A percentile compares a stretch with the other conserved stretches of the same genome.
phyloP scores from a whole-genome alignment of 2,113 vertebrate species.

The Erythrocercus mccallii region DNA sequence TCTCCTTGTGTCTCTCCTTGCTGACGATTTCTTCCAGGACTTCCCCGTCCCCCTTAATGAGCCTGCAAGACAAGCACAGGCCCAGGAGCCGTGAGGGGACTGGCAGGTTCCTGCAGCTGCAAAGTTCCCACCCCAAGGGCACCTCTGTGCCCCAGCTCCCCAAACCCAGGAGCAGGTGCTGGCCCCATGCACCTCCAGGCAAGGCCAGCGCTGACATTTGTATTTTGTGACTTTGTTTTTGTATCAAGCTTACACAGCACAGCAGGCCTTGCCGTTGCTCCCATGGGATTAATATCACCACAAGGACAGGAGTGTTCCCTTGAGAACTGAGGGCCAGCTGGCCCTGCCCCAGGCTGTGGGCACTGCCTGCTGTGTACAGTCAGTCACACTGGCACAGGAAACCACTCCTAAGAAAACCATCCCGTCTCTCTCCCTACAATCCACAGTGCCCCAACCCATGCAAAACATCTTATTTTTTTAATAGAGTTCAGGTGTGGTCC shows the following conservation, averaged over 20 bases:
- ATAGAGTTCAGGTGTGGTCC: neutral
- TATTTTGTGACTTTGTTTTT: neutral
- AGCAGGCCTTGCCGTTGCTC: neutral
- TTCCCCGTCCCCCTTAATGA: constrained; percentile 94
- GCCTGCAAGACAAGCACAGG: constrained; percentile 68
- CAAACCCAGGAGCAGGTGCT: neutral
- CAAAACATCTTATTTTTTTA: neutral
- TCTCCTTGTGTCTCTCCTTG: constrained; percentile 90
- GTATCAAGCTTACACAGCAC: neutral
- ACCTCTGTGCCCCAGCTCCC: neutral
- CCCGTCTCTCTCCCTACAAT: neutral
- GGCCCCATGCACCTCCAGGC: neutral
- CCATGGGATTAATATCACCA: neutral
- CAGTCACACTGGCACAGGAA: neutral
- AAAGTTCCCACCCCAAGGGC: neutral
- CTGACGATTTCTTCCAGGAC: constrained; percentile 95
- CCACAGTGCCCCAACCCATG: neutral
- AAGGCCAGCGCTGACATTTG: neutral
- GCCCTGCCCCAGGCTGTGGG: neutral
- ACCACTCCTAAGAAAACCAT: neutral
- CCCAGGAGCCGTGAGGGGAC: rapidly evolving
- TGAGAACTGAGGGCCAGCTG: neutral
- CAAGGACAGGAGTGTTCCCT: neutral
- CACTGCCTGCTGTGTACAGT: neutral
- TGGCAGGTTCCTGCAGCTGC: neutral